These are phyloP conservation scores for Stenolophus ochropezus DNA, from an alignment of 2,888 invertebrate genomes.

Conservation along the genomic window DNA sequence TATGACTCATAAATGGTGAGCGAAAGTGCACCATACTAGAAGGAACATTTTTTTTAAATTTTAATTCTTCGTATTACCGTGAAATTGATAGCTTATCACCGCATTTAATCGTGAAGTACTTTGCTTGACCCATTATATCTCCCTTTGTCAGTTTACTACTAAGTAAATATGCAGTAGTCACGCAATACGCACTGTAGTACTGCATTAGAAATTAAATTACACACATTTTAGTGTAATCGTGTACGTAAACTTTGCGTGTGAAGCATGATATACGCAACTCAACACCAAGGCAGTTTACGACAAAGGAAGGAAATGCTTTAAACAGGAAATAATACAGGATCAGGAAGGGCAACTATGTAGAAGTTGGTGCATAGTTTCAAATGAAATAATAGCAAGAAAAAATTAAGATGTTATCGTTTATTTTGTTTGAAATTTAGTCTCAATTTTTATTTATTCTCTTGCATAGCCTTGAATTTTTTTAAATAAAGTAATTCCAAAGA, in stretches of 20 bases:
- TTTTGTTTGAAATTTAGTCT: too few relatives aligned
- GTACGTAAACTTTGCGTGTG: not conserved
- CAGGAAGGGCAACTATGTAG: not conserved
- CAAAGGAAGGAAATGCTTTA: not conserved
- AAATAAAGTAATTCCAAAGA: not conserved
- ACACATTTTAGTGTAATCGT: not conserved
- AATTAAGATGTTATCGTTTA: too few relatives aligned
- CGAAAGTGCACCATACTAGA: too few relatives aligned
- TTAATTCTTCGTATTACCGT: too few relatives aligned
- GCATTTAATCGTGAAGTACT: not conserved
- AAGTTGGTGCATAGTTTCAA: not conserved
- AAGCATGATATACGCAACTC: not conserved
- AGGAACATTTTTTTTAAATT: too few relatives aligned
- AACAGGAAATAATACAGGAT: not conserved
- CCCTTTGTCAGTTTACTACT: not conserved
- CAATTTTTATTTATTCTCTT: too few relatives aligned
- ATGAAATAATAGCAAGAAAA: too few relatives aligned
- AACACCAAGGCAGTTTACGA: not conserved
- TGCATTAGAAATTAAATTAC: not conserved
- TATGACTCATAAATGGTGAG: too few relatives aligned
- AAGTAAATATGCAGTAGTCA: not conserved
- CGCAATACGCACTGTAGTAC: not conserved
- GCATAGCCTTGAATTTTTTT: too few relatives aligned
- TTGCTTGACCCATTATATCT: not conserved
- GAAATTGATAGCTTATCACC: not conserved